A percentile compares a stretch with the other conserved stretches of the same genome.
Evolutionary conservation across 2,113 vertebrate species (phyloP).

Genomic region (Semicossyphus pulcher): DNA sequence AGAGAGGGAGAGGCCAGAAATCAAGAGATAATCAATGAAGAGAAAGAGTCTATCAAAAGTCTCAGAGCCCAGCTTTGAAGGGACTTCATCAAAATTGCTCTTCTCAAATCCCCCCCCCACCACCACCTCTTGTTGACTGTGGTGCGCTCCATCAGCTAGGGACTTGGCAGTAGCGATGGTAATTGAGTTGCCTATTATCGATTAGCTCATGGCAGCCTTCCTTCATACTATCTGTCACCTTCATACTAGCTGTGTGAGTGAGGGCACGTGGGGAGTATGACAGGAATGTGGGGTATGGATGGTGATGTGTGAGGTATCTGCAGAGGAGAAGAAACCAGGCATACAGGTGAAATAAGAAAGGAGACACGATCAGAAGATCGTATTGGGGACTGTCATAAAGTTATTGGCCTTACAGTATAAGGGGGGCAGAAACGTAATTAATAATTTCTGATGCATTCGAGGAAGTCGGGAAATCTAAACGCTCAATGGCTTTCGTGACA

Average conservation of each 20-base stretch:
- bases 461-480: no score
- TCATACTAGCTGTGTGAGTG: slow-evolving; percentile 46
- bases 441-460: no score
- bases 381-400: no score
- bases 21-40: slow-evolving; percentile 66
- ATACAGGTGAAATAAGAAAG: background rate
- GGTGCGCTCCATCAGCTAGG: slow-evolving; percentile 61
- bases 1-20: slow-evolving; percentile 34
- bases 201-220: slow-evolving; percentile 63
- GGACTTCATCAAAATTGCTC: slow-evolving; percentile 77
- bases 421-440: no score
- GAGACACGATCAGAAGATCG: background rate
- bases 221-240: slow-evolving; percentile 61
- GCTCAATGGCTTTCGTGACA: no score
- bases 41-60: slow-evolving; percentile 63
- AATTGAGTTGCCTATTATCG: slow-evolving; percentile 76
- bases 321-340: background rate
- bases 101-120: slow-evolving; percentile 1
- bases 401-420: no score
- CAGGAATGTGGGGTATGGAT: background rate
- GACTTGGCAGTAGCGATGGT: slow-evolving; percentile 51
- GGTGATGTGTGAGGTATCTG: background rate
- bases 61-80: slow-evolving; percentile 60
- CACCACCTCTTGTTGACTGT: slow-evolving; percentile 51
- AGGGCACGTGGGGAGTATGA: slow-evolving; percentile 20